Evolutionary conservation across 2,113 vertebrate species (phyloP), one percentile per base, ranked within the genome.

Genomic region (Rostratula benghalensis): DNA sequence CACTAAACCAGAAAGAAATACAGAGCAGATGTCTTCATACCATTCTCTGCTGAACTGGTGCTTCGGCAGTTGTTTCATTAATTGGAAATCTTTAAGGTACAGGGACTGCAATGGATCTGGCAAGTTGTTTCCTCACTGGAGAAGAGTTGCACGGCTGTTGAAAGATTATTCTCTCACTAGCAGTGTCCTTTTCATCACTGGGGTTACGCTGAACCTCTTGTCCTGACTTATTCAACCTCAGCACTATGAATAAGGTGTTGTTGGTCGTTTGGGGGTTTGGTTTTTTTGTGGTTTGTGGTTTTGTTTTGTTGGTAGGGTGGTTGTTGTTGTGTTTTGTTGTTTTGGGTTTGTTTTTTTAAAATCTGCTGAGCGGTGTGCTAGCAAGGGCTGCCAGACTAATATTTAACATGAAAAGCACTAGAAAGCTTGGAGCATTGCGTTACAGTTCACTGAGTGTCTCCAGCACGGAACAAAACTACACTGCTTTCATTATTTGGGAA

Each of bases 301-400:
- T 16, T 20, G 4, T 18, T 13, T 5, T 7, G 3, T 76, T 68
- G 50, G 25, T 56, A 19, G 31, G 48, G 50, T 24, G 24, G 46
- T 37, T 30, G 15, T 11, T 51, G 50, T 8, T 65, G 75, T 37
- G 33, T 54, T 77, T 64, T 45, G 21, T 63, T 39, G 14, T 5
- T 25, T 37, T 11, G 8, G 14, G 7, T 25, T 37, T 11, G 8
- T 14, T 16, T 11, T 13, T 15, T 2, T 4, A 7, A 19, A 39
- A 17, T 50, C 39, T 63, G 51, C 51, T 25, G 60, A 50, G 56
- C 16, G 2, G 37, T 0, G 0, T 4, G 20, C 24, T 57, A 25
- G 84, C 50, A 67, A 28, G 91, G 54, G 77, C 64, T n/a, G 68
- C 31, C 63, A n/a, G 56, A 24, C 30, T 46, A 18, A 53, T 67